Conservation (phyloP, 2,888 invertebrate species). For the Melanostoma scalare region DNA sequence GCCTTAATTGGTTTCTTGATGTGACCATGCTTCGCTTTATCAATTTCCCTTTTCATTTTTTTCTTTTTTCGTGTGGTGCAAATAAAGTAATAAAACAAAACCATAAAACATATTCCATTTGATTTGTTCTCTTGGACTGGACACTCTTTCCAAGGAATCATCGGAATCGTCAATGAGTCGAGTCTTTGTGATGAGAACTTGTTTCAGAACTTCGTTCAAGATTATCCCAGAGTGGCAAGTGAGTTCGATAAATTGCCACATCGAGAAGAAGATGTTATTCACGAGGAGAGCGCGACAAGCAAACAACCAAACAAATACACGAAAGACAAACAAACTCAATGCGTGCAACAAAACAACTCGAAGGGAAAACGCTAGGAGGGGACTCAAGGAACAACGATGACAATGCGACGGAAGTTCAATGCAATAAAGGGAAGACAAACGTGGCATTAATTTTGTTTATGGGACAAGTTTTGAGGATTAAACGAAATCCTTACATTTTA, state of each 20-base stretch:
- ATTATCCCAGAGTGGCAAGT: conserved; percentile 71
- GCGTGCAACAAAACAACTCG: conserved; percentile 47
- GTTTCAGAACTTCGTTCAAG: conserved; percentile 48
- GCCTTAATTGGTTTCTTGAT: conserved; percentile 74
- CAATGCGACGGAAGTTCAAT: conserved; percentile 35
- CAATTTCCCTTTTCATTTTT: conserved; percentile 48
- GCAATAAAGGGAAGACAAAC: conserved; percentile 69
- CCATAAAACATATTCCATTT: conserved; percentile 1
- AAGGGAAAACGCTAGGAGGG: neutral
- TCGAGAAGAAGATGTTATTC: conserved; percentile 59
- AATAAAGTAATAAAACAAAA: conserved; percentile 19
- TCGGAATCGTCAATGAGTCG: conserved; percentile 51
- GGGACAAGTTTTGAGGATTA: conserved; percentile 72
- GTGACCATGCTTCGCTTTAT: conserved; percentile 73
- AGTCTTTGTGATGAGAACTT: conserved; percentile 13
- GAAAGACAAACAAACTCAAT: conserved; percentile 60
- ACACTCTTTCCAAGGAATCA: neutral
- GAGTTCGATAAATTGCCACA: conserved; percentile 70
- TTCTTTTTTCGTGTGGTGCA: conserved; percentile 13
- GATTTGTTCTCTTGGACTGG: neutral
- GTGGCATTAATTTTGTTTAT: conserved; percentile 73
- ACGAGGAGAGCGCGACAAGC: neutral
- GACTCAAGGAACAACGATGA: conserved; percentile 13
- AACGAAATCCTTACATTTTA: conserved; percentile 60
- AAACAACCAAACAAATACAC: too few relatives aligned